Conservation (phyloP, 2,888 invertebrate species). For the Megastigmus dorsalis region DNA sequence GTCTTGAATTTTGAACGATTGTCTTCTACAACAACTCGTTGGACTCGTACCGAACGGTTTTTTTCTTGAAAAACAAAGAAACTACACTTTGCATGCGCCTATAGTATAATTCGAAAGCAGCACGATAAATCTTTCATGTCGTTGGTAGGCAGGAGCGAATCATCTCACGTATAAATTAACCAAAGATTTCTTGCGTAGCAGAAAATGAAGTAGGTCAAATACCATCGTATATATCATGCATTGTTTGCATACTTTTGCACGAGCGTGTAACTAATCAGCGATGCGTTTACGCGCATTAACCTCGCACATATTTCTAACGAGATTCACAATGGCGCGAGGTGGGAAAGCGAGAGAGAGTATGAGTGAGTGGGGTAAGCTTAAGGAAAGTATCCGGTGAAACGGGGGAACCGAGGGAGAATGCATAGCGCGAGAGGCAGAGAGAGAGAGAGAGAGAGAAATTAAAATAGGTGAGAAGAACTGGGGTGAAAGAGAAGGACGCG, state of each 20-base stretch:
- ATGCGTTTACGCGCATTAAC: background rate
- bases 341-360: too few relatives aligned
- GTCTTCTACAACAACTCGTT: too few relatives aligned
- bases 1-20: too few relatives aligned
- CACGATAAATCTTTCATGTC: too few relatives aligned
- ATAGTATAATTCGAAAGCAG: too few relatives aligned
- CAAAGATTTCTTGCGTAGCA: too few relatives aligned
- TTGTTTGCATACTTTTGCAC: background rate
- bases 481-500: background rate
- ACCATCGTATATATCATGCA: constrained; percentile 8
- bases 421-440: background rate
- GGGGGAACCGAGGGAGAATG: constrained; percentile 19
- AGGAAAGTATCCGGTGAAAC: constrained; percentile 1
- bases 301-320: background rate
- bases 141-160: too few relatives aligned
- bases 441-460: constrained; percentile 5
- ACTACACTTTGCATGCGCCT: too few relatives aligned
- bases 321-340: background rate
- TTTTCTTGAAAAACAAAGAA: too few relatives aligned
- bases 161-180: too few relatives aligned
- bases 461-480: constrained; percentile 17
- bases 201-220: constrained; percentile 21
- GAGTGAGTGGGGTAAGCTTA: background rate
- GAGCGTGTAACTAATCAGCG: constrained; percentile 6
- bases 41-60: too few relatives aligned